Conservation (phyloP, 2,888 invertebrate species). For the Xanthorhoe spadicearia region DNA sequence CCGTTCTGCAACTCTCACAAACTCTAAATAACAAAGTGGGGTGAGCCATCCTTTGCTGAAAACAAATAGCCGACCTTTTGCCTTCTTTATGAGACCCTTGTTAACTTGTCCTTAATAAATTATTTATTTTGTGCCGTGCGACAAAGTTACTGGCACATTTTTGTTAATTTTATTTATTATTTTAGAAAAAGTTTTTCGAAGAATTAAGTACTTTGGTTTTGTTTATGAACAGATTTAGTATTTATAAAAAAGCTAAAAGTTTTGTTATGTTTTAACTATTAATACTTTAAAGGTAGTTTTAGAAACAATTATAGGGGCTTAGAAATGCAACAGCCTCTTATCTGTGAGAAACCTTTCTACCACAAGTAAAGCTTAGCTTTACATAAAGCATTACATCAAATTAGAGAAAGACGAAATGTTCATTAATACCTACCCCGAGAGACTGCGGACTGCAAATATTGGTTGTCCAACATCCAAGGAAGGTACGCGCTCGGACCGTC, state of each 20-base stretch:
- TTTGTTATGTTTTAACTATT: not conserved
- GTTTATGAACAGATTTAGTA: conserved; percentile 40
- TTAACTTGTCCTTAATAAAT: conserved; percentile 84
- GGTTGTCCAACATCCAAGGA: conserved; percentile 6
- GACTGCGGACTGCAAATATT: conserved; percentile 18
- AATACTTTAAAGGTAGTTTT: not conserved
- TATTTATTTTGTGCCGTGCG: conserved; percentile 76
- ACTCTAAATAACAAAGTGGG: conserved; percentile 81
- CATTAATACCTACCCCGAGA: conserved; percentile 5
- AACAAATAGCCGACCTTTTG: conserved; percentile 84
- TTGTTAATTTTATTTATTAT: conserved; percentile 75
- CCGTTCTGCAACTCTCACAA: conserved; percentile 62
- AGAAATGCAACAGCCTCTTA: not conserved
- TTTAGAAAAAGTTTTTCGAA: conserved; percentile 60
- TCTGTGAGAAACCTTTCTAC: not conserved
- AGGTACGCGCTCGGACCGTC: conserved; percentile 9
- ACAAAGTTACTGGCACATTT: conserved; percentile 64
- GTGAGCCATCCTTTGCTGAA: conserved; percentile 74
- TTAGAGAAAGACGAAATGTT: conserved; percentile 9
- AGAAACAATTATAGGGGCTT: not conserved
- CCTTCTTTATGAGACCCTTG: conserved; percentile 85
- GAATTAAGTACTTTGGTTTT: conserved; percentile 41
- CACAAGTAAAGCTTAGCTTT: not conserved
- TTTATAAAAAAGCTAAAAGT: conserved; percentile 9
- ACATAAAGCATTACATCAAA: not conserved